Percentiles rank a stretch among this genome's conserved stretches.
These are phyloP conservation scores for Crotalus viridis DNA, from an alignment of 2,113 vertebrate genomes.

Conservation along the genomic window DNA sequence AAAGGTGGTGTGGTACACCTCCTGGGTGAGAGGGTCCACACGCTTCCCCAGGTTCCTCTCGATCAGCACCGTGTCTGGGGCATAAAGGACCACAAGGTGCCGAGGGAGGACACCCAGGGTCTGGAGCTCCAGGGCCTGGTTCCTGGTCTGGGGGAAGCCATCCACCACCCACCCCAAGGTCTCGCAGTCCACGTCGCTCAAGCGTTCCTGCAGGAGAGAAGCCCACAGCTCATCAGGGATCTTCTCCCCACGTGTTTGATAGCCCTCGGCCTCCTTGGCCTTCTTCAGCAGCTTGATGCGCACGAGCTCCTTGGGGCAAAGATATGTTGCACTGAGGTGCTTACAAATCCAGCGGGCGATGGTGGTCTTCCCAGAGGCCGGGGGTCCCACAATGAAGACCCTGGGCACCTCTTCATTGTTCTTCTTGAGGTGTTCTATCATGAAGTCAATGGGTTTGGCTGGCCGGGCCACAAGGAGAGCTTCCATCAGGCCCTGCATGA, in stretches of 20 bases:
- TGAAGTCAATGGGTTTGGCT: not conserved
- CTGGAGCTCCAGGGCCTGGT: slow-evolving; percentile 74
- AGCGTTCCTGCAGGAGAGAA: slow-evolving; percentile 65
- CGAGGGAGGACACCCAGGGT: slow-evolving; percentile 67
- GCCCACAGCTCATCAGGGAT: slow-evolving; percentile 67
- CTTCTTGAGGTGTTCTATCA: slow-evolving; percentile 16
- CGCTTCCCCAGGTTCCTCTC: slow-evolving; percentile 70
- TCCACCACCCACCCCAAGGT: slow-evolving; percentile 80
- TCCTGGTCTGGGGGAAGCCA: slow-evolving; percentile 68
- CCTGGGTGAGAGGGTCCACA: slow-evolving; percentile 72
- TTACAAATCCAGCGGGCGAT: slow-evolving; percentile 26
- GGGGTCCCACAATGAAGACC: not conserved
- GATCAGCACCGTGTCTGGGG: slow-evolving; percentile 70
- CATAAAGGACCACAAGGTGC: slow-evolving; percentile 75
- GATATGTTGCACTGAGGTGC: not conserved
- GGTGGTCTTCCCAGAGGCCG: slow-evolving; percentile 20
- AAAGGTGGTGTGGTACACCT: slow-evolving; percentile 74
- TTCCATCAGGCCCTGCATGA: slow-evolving; percentile 26
- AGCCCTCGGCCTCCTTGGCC: not conserved
- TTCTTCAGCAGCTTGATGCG: not conserved
- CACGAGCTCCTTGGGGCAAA: not conserved
- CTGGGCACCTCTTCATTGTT: slow-evolving; percentile 8
- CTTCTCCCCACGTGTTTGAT: slow-evolving; percentile 41
- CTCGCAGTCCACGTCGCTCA: slow-evolving; percentile 70
- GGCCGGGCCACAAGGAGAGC: slow-evolving; percentile 6